These are phyloP conservation scores for Pelosia muscerda DNA, from an alignment of 2,888 invertebrate species.

Conservation along the genomic window DNA sequence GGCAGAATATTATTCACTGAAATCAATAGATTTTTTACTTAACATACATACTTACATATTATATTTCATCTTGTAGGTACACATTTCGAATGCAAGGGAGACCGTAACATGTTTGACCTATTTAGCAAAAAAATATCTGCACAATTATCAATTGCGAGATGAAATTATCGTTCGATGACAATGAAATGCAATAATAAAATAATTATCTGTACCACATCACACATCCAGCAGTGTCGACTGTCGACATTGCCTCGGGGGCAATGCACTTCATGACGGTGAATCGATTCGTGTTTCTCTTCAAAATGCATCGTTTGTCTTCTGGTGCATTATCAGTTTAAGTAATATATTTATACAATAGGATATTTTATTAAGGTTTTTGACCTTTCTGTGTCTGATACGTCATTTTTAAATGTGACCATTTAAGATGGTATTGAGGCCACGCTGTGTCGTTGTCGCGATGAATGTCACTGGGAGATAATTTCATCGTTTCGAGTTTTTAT, in stretches of 20 bases:
- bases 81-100: too few species aligned
- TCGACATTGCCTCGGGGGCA: conserved; percentile 63
- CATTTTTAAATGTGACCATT: conserved; percentile 39
- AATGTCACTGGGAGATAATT: conserved; percentile 11
- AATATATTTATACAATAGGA: conserved; percentile 58
- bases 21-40: too few species aligned
- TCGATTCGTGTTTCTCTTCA: conserved; percentile 66
- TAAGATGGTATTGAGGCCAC: conserved; percentile 32
- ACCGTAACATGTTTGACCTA: conserved; percentile 2
- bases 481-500: conserved; percentile 5
- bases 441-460: conserved; percentile 23
- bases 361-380: conserved; percentile 59
- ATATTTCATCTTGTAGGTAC: too few species aligned
- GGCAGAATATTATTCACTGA: too few species aligned
- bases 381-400: conserved; percentile 43
- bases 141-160: conserved; percentile 44
- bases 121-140: conserved; percentile 19
- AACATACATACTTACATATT: too few species aligned
- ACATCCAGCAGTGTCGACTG: conserved; percentile 62
- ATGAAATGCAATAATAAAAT: conserved; percentile 62
- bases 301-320: conserved; percentile 66
- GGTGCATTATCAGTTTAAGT: conserved; percentile 59
- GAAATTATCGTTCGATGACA: conserved; percentile 51
- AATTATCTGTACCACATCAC: conserved; percentile 57
- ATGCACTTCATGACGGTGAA: conserved; percentile 67